Evolutionary conservation across 2,797 vertebrate genomes (phyloP).

Genomic region (Echeneis naucrates): DNA sequence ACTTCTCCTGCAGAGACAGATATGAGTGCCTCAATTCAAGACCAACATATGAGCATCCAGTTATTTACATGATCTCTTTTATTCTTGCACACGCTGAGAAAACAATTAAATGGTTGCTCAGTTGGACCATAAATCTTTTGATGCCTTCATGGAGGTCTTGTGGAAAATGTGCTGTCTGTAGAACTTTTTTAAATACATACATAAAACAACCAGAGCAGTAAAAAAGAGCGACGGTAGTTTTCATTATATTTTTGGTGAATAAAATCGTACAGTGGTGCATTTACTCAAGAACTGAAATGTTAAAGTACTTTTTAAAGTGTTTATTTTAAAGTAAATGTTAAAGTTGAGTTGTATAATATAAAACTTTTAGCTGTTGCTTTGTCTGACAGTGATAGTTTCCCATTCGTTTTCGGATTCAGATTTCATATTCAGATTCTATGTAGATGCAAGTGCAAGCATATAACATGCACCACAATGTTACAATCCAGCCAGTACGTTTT

Average conservation of each 20-base stretch:
- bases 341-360: no score
- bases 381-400: neutral
- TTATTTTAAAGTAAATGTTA: no score
- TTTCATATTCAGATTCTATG: neutral
- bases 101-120: slow-evolving; percentile 8
- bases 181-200: slow-evolving; percentile 7
- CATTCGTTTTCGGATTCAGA: neutral
- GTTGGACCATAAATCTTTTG: slow-evolving; percentile 22
- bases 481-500: no score
- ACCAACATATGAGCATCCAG: neutral
- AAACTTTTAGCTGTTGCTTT: neutral
- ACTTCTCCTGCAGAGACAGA: slow-evolving; percentile 73
- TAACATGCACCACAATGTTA: no score
- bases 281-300: neutral
- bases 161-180: neutral
- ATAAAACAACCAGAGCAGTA: slow-evolving; percentile 3
- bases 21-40: slow-evolving; percentile 11
- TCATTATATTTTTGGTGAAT: no score
- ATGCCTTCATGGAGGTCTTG: slow-evolving; percentile 4
- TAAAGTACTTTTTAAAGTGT: neutral
- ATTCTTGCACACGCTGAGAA: slow-evolving; percentile 6
- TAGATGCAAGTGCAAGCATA: no score
- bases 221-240: neutral
- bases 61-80: slow-evolving; percentile 18
- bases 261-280: neutral